Base-by-base conservation (phyloP, 1,140 invertebrate genomes). In the Octopus sinensis region DNA sequence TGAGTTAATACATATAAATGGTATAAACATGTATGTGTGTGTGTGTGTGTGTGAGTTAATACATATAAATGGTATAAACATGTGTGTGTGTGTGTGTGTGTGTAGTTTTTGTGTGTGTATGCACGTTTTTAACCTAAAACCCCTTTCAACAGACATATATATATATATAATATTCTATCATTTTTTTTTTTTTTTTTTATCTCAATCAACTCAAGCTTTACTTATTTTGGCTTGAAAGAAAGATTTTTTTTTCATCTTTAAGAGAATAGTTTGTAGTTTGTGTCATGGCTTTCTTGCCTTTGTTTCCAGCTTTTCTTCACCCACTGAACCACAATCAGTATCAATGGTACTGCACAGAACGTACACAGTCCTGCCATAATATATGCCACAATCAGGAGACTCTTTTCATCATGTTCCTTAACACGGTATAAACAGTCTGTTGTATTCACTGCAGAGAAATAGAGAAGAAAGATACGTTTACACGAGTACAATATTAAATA, bases 351-450 rank as follows among this genome's bases (percentile, higher is more conserved):
- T 0, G 87, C 53, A 83, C 89, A 89, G 0, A 88, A 43, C 54
- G 83, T 83, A 79, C 85, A 87, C 9, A 90, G 81, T 10, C 83
- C 88, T 3, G 86, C 88, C 84, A 89, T 85, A 9, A 89, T 83
- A 54, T 90, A 90, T 9, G 88, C 88, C 13, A 88, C 88, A 6
- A 88, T 82, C 12, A 83, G 81, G 71, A 89, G 54, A 12, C 84
- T 84, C 43, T 78, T 79, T 56, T 84, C 76, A 54, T 83, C 54
- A 6, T 76, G 54, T 12, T 84, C 82, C 17, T 81, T 53, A 43
- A 86, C 85, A 51, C 83, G 79, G 79, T 88, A 89, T 53, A 83
- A 85, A 86, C 89, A 90, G 17, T 85, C 81, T 78, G 56, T 84
- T 17, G 83, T 79, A 78, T 87, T 85, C 81, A 82, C 86, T 88